These are phyloP conservation scores for Therioaphis trifolii DNA, from an alignment of 2,888 invertebrate species.

Conservation along the genomic window DNA sequence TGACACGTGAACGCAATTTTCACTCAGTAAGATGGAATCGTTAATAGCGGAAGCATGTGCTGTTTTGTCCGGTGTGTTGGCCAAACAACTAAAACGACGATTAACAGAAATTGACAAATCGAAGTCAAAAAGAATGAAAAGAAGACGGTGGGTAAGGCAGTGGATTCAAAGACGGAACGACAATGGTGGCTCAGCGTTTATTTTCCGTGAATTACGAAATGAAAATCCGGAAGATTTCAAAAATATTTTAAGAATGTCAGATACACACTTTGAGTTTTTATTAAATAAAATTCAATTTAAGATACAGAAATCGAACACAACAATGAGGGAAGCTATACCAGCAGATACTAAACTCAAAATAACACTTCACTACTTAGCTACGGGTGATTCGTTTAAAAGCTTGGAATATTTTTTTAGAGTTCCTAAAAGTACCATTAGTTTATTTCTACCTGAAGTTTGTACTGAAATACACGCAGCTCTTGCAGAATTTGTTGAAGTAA, in stretches of 20 bases:
- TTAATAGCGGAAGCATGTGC: slow-evolving; percentile 41
- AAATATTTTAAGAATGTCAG: slow-evolving; percentile 24
- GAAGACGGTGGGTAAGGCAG: slow-evolving; percentile 26
- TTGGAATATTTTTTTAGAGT: slow-evolving; percentile 38
- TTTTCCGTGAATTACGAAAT: slow-evolving; percentile 29
- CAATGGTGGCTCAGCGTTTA: slow-evolving; percentile 30
- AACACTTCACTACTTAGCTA: slow-evolving; percentile 43
- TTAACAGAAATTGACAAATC: slow-evolving; percentile 34
- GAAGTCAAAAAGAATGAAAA: slow-evolving; percentile 42
- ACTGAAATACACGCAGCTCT: slow-evolving; percentile 33
- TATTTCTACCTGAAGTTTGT: slow-evolving; percentile 40
- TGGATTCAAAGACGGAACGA: slow-evolving; percentile 15
- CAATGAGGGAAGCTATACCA: slow-evolving; percentile 44
- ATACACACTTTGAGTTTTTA: slow-evolving; percentile 8
- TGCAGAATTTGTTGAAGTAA: slow-evolving; percentile 44
- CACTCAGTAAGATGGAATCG: slow-evolving; percentile 24
- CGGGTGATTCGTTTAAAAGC: slow-evolving; percentile 38
- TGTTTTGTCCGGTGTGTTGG: slow-evolving; percentile 31
- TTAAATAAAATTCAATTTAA: slow-evolving; percentile 21
- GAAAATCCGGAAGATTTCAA: slow-evolving; percentile 39
- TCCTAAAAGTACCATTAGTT: slow-evolving; percentile 31
- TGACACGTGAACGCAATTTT: too few species aligned
- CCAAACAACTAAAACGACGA: slow-evolving; percentile 18
- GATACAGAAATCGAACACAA: slow-evolving; percentile 20
- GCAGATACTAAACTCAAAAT: slow-evolving; percentile 21